Percentiles rank a stretch among this genome's conserved stretches.
Conservation (phyloP, 2,797 vertebrate genomes). For the Streptopelia turtur region DNA sequence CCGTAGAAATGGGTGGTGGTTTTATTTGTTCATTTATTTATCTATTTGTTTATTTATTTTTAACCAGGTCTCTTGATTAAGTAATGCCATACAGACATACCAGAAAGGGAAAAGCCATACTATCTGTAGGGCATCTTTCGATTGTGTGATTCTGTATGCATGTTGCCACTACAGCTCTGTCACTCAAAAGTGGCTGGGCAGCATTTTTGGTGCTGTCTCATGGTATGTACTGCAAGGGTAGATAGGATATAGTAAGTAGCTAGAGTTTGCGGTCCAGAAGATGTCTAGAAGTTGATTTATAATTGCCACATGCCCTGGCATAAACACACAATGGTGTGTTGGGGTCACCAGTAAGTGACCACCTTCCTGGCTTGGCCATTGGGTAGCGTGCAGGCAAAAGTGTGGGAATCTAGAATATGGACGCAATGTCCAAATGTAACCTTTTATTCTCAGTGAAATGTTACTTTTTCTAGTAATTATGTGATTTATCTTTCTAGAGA, state of each 20-base stretch:
- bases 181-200: neutral
- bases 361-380: neutral
- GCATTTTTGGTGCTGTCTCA: neutral
- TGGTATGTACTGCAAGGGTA: neutral
- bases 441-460: neutral
- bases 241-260: neutral
- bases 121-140: neutral
- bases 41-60: neutral
- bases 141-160: neutral
- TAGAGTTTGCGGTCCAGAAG: neutral
- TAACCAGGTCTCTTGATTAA: neutral
- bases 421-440: neutral
- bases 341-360: neutral
- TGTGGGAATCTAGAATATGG: neutral
- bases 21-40: neutral
- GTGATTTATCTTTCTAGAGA: neutral
- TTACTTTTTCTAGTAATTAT: neutral
- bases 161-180: neutral
- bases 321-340: neutral
- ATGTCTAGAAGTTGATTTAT: neutral
- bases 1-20: fast-evolving
- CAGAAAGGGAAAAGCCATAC: neutral
- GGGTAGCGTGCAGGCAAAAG: neutral
- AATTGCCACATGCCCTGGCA: neutral
- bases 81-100: neutral